phyloP scores from a whole-genome alignment of 2,888 invertebrate genomes.

The Parnassius glacialis region DNA sequence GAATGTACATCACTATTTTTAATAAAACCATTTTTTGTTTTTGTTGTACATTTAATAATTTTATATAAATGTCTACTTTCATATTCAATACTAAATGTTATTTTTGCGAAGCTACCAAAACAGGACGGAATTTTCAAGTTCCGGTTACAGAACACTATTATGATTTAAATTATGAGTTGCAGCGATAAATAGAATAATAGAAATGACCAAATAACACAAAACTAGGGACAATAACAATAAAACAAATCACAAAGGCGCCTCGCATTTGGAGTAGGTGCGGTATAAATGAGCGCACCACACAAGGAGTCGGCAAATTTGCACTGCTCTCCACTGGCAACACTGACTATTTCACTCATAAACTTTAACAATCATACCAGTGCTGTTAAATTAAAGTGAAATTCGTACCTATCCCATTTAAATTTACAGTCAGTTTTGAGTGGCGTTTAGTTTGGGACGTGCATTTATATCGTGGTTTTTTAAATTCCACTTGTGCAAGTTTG shows the following conservation, averaged over 20 bases:
- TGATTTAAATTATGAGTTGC: conserved; percentile 16
- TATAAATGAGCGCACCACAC: conserved; percentile 65
- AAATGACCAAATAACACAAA: conserved; percentile 22
- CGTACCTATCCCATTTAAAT: conserved; percentile 26
- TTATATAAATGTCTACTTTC: too few relatives aligned
- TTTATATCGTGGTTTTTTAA: conserved; percentile 44
- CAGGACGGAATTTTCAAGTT: too few relatives aligned
- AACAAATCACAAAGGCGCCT: conserved; percentile 59
- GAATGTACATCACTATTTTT: too few relatives aligned
- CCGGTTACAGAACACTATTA: too few relatives aligned
- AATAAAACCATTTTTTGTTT: too few relatives aligned
- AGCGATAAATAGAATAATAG: conserved; percentile 20
- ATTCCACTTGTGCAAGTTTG: conserved; percentile 51
- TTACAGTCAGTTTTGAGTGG: conserved; percentile 34
- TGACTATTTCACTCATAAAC: conserved; percentile 67
- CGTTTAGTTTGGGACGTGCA: conserved; percentile 26
- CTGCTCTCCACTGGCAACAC: conserved; percentile 75
- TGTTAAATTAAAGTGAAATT: conserved; percentile 6
- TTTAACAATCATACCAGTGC: conserved; percentile 34
- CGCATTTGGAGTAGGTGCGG: conserved; percentile 44
- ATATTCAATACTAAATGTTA: too few relatives aligned
- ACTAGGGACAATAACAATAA: conserved; percentile 38
- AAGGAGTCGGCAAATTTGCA: conserved; percentile 74
- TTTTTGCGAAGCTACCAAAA: too few relatives aligned
- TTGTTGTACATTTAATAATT: too few relatives aligned